Evolutionary conservation across 2,113 vertebrate genomes (phyloP).

Genomic region (Tupaia tana): DNA sequence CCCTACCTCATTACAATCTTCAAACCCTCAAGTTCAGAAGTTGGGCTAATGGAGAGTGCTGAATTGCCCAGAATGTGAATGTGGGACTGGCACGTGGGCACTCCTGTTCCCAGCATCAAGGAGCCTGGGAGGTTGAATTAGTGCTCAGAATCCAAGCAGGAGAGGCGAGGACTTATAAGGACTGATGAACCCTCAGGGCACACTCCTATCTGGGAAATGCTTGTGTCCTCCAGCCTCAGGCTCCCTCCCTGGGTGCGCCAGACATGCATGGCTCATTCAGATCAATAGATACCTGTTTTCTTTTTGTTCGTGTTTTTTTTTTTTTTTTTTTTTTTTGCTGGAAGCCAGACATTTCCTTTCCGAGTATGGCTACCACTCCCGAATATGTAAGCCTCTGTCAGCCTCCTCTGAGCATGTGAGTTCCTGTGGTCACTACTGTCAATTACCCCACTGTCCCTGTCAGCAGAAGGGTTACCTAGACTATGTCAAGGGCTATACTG

Average conservation of each 20-base stretch:
- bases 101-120: neutral
- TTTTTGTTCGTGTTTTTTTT: no score
- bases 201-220: fast-evolving
- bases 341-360: neutral
- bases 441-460: no score
- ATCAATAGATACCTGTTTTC: no score
- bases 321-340: neutral
- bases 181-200: neutral
- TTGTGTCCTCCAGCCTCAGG: fast-evolving
- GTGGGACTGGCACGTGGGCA: neutral
- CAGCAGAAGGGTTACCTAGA: no score
- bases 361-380: neutral
- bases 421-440: neutral
- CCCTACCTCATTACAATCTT: neutral
- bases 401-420: neutral
- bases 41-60: neutral
- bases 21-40: neutral
- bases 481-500: fast-evolving
- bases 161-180: neutral
- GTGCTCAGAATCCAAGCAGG: neutral
- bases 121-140: neutral
- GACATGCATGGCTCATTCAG: neutral
- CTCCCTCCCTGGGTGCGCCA: neutral
- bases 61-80: neutral
- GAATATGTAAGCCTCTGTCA: neutral